phyloP scores from a whole-genome alignment of 2,113 vertebrate species.

The Ornithorhynchus anatinus region DNA sequence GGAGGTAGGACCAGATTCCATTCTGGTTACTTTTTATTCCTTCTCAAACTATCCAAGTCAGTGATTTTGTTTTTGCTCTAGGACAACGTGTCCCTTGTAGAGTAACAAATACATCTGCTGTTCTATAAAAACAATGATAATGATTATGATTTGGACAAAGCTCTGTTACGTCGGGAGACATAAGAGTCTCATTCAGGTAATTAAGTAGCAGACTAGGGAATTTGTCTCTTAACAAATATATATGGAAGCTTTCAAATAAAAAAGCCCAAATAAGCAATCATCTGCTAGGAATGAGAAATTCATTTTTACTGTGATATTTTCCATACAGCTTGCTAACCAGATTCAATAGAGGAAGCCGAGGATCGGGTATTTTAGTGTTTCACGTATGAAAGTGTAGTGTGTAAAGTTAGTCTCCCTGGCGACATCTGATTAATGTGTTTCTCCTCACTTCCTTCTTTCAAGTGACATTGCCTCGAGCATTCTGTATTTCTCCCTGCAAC shows the following conservation, averaged over 20 bases:
- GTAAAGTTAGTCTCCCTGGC: too few relatives aligned
- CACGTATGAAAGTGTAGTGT: too few relatives aligned
- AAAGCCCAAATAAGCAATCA: background rate
- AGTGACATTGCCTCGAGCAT: too few relatives aligned
- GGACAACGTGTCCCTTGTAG: background rate
- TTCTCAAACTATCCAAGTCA: background rate
- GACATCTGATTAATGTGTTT: too few relatives aligned
- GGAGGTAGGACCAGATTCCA: background rate
- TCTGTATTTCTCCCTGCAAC: too few relatives aligned
- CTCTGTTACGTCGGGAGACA: background rate
- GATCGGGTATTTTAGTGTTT: too few relatives aligned
- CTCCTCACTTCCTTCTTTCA: too few relatives aligned
- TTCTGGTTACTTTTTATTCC: background rate
- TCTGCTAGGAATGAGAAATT: background rate
- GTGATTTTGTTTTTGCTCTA: background rate
- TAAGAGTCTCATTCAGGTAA: background rate
- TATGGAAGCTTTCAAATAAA: background rate
- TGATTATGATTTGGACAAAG: too few relatives aligned
- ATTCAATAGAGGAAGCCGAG: too few relatives aligned
- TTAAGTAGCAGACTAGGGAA: background rate
- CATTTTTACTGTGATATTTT: too few relatives aligned
- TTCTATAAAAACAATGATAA: background rate
- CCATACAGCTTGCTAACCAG: too few relatives aligned
- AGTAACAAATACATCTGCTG: background rate
- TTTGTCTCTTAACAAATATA: background rate